A percentile compares a stretch with the other conserved stretches of the same genome.
These are phyloP conservation scores for Trachymyrmex cornetzi DNA, from an alignment of 1,140 invertebrate species.

Conservation along the genomic window DNA sequence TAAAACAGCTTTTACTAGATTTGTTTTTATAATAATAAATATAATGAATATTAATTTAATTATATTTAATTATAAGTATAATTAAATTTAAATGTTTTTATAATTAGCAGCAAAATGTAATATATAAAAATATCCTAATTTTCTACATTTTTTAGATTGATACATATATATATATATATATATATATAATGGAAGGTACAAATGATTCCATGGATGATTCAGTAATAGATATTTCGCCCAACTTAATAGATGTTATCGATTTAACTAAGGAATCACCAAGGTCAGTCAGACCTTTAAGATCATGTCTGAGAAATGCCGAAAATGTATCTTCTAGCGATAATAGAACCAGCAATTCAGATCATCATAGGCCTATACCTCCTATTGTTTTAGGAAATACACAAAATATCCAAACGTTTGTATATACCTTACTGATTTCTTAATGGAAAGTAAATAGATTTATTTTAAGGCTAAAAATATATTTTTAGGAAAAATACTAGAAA, in stretches of 20 bases:
- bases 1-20: background rate
- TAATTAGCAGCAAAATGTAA: background rate
- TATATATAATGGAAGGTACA: background rate
- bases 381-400: background rate
- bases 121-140: background rate
- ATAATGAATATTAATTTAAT: background rate
- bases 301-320: background rate
- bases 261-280: conserved; percentile 73
- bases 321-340: background rate
- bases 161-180: background rate
- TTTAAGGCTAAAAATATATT: background rate
- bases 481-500: conserved; percentile 19
- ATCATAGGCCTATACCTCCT: background rate
- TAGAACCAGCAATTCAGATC: background rate
- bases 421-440: background rate
- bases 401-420: background rate
- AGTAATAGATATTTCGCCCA: background rate
- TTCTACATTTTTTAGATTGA: background rate
- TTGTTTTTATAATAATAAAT: background rate
- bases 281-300: conserved; percentile 14
- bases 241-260: conserved; percentile 71
- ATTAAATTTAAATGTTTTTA: background rate
- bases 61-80: no score
- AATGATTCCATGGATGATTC: background rate
- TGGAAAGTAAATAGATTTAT: background rate